These are phyloP conservation scores for Azemiops feae DNA, from an alignment of 2,113 vertebrate species.

Conservation along the genomic window DNA sequence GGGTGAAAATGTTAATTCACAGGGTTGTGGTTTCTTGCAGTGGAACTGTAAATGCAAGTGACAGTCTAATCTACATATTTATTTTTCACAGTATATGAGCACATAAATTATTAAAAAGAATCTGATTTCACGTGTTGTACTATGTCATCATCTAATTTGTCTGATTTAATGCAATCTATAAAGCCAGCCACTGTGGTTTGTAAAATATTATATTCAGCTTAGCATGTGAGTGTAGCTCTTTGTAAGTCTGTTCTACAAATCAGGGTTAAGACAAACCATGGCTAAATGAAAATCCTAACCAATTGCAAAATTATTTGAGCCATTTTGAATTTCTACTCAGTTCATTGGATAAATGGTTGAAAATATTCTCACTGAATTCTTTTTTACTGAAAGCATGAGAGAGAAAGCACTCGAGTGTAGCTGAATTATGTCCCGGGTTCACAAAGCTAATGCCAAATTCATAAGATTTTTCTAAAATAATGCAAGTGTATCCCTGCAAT, in stretches of 20 bases:
- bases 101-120: background rate
- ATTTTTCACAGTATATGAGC: background rate
- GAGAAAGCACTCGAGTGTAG: background rate
- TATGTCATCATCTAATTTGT: background rate
- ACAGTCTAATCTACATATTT: background rate
- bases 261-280: background rate
- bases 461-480: background rate
- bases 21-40: background rate
- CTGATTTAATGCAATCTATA: background rate
- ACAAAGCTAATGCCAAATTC: background rate
- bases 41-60: background rate
- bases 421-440: background rate
- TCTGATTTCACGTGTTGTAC: background rate
- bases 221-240: background rate
- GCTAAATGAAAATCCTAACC: background rate
- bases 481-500: background rate
- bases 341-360: background rate
- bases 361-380: background rate
- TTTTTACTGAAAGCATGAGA: background rate
- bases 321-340: background rate
- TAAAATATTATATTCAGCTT: background rate
- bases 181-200: background rate
- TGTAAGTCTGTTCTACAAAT: background rate
- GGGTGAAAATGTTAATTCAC: background rate
- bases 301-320: background rate